Evolutionary conservation across 2,888 invertebrate genomes (phyloP), one percentile per base, ranked within the genome.

Genomic region (Rhagonycha lutea): DNA sequence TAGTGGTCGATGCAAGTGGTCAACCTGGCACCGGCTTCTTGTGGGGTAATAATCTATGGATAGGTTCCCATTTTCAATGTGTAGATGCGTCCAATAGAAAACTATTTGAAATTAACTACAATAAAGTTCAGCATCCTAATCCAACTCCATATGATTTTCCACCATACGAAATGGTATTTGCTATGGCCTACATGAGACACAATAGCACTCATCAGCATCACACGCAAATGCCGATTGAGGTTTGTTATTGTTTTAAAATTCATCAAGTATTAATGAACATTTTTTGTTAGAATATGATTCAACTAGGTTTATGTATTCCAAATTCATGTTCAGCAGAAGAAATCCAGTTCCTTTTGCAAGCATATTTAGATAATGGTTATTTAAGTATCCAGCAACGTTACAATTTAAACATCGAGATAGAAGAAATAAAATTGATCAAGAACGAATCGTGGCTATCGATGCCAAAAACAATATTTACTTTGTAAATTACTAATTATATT

Each of bases 41-140:
- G 1, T 90, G 90, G 79, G 92, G 92, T 0, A 90, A 91, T 78
- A 92, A 91, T 84, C 89, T 89, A 70, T 92, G 92, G 92, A 80
- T 91, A 47, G 92, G 92, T 11, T 89, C 89, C 23, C 87, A 86
- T 61, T 86, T 86, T 61, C 89, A 90, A 14, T 92, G 92, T 81
- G 79, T 84, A 3, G 89, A 90, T 1, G 83, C 89, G 0, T 77
- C 79, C 0, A 86, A 87, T 67, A 82, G 74, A 1, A 79, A 74
- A 14, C 83, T 83, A 4, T 77, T 88, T 7, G 78, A 83, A 28
- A 74, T 89, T 1, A 82, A 82, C 29, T 76, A 82, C 24, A 72
- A 81, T 5, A 80, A 83, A 9, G 78, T 82, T 0, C 72, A 78
- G 5, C 80, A 79, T 70, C 86, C 87, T 65, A 83, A 84, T 29